Conservation (phyloP, 2,113 vertebrate species). For the Chionodraco myersi region DNA sequence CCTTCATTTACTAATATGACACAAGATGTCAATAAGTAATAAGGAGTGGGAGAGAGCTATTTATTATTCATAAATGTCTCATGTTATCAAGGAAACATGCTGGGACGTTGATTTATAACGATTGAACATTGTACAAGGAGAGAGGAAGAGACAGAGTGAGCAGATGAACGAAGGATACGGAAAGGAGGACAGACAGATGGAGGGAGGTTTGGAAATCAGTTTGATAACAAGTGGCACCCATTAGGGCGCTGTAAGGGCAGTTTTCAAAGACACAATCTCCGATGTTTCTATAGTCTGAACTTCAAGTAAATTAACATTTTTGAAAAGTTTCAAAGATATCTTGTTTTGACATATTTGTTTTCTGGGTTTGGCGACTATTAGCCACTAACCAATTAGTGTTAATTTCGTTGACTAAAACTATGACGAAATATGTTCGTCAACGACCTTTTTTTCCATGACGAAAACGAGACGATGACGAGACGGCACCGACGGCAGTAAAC, state of each 20-base stretch:
- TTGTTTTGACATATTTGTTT: not conserved
- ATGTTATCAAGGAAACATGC: conserved; percentile 51
- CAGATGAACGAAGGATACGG: not conserved
- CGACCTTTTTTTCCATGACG: too few relatives aligned
- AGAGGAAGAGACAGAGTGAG: conserved; percentile 20
- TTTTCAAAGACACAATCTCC: not conserved
- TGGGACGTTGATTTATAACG: conserved; percentile 40
- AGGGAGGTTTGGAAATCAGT: conserved; percentile 9
- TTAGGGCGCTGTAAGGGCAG: not conserved
- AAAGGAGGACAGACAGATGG: not conserved
- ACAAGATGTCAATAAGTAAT: conserved; percentile 64
- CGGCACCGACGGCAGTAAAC: too few relatives aligned
- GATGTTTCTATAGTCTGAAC: not conserved
- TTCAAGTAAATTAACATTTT: not conserved
- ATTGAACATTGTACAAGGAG: conserved; percentile 19
- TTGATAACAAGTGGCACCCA: not conserved
- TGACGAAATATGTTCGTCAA: too few relatives aligned
- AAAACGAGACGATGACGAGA: too few relatives aligned
- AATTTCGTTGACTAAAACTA: too few relatives aligned
- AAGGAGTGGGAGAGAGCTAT: conserved; percentile 38
- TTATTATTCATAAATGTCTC: conserved; percentile 63
- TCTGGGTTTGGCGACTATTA: too few relatives aligned
- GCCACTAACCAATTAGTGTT: too few relatives aligned
- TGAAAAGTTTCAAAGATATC: not conserved
- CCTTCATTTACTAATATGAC: conserved; percentile 35